phyloP scores from a whole-genome alignment of 1,140 invertebrate species.

The Calephelis virginiensis region DNA sequence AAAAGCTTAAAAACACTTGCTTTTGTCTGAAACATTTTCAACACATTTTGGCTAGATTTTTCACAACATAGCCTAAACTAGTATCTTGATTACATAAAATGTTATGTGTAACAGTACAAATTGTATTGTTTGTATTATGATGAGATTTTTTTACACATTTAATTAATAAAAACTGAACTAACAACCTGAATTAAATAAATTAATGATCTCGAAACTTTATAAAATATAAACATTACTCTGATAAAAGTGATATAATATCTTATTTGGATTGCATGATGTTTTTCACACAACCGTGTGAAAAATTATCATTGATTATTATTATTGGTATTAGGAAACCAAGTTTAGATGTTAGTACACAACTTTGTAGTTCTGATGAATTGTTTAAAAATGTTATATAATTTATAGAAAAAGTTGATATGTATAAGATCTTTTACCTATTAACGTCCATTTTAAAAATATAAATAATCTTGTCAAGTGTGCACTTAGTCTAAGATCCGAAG shows the following conservation, averaged over 20 bases:
- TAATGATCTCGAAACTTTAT: background rate
- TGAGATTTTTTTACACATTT: too few species aligned
- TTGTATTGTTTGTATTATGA: background rate
- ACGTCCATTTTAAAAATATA: slow-evolving; percentile 12
- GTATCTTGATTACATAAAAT: background rate
- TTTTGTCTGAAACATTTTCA: background rate
- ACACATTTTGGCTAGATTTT: background rate
- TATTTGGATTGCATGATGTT: too few species aligned
- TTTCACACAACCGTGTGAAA: too few species aligned
- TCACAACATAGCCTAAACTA: background rate
- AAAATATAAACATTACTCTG: too few species aligned
- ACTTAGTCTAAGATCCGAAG: background rate
- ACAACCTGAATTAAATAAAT: background rate
- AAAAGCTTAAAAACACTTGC: too few species aligned
- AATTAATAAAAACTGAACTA: background rate
- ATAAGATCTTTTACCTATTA: background rate
- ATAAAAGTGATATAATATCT: too few species aligned
- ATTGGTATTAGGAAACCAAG: too few species aligned
- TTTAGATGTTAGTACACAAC: too few species aligned
- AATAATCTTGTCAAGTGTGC: slow-evolving; percentile 12
- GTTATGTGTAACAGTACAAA: slow-evolving; percentile 8
- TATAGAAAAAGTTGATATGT: background rate
- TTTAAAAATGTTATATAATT: background rate
- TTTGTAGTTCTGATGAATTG: too few species aligned
- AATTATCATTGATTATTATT: too few species aligned